A percentile compares a stretch with the other conserved stretches of the same genome.
These are phyloP conservation scores for Drosophila kambysellisi DNA, from an alignment of 2,888 invertebrate genomes.

Conservation along the genomic window DNA sequence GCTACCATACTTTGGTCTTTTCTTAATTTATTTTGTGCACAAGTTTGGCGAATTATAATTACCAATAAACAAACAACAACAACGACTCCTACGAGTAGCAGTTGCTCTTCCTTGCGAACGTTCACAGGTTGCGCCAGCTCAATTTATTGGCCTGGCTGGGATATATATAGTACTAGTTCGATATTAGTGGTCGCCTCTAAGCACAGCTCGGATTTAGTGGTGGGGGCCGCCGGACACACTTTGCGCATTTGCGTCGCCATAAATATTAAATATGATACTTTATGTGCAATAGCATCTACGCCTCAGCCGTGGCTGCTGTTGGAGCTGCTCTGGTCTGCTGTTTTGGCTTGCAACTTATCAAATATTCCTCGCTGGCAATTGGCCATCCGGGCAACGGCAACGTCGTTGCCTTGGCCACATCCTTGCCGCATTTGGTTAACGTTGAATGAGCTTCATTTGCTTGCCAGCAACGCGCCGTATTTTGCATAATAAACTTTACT, in stretches of 20 bases:
- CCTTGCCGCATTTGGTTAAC: conserved; percentile 69
- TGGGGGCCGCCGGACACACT: conserved; percentile 37
- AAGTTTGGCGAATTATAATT: conserved; percentile 76
- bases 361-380: conserved; percentile 79
- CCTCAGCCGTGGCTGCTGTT: conserved; percentile 32
- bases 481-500: conserved; percentile 80
- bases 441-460: conserved; percentile 81
- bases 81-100: conserved; percentile 2
- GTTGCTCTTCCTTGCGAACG: conserved; percentile 48
- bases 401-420: conserved; percentile 75
- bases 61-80: conserved; percentile 61
- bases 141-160: conserved; percentile 74
- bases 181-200: conserved; percentile 68
- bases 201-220: conserved; percentile 37
- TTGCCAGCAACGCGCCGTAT: conserved; percentile 67
- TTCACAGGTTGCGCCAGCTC: conserved; percentile 39
- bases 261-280: conserved; percentile 83
- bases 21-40: conserved; percentile 82
- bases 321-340: conserved; percentile 11
- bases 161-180: conserved; percentile 54
- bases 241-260: conserved; percentile 71
- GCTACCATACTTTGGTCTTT: conserved; percentile 66
- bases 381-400: conserved; percentile 65
- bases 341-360: conserved; percentile 72
- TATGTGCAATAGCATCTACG: conserved; percentile 57